Evolutionary conservation across 2,888 invertebrate species (phyloP).

Genomic region (Beris chalybata): DNA sequence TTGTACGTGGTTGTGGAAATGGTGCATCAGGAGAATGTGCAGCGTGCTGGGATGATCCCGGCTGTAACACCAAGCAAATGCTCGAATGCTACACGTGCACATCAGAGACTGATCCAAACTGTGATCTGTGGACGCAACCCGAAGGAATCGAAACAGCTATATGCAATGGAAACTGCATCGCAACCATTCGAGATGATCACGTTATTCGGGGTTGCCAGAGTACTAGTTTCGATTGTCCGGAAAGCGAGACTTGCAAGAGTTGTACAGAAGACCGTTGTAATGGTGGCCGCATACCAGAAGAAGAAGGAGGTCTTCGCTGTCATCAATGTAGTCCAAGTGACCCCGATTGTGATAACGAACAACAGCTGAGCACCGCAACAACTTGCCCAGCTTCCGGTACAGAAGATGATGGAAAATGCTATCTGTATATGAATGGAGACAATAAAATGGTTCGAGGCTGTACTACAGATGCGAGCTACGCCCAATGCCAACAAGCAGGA

Average conservation of each 20-base stretch:
- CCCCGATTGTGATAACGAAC: slow-evolving; percentile 34
- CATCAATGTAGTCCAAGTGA: slow-evolving; percentile 44
- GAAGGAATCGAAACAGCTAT: slow-evolving; percentile 3
- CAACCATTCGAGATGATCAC: slow-evolving; percentile 37
- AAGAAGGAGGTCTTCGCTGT: slow-evolving; percentile 44
- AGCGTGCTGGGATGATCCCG: slow-evolving; percentile 17
- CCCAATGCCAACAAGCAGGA: neutral
- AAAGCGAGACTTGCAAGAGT: slow-evolving; percentile 39
- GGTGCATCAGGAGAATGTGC: neutral
- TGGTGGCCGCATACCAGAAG: slow-evolving; percentile 45
- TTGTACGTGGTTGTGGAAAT: slow-evolving; percentile 10
- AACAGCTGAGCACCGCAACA: neutral
- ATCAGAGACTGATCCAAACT: slow-evolving; percentile 28
- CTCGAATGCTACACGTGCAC: slow-evolving; percentile 38
- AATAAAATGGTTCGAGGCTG: slow-evolving; percentile 41
- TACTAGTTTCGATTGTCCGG: slow-evolving; percentile 21
- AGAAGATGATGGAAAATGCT: slow-evolving; percentile 41
- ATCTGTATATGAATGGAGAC: slow-evolving; percentile 45
- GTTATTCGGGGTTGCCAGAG: slow-evolving; percentile 46
- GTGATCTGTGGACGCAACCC: slow-evolving; percentile 17
- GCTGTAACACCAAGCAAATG: slow-evolving; percentile 34
- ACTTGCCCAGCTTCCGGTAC: slow-evolving; percentile 35
- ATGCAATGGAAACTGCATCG: slow-evolving; percentile 22
- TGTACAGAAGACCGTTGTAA: slow-evolving; percentile 49
- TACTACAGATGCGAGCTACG: slow-evolving; percentile 35